These are phyloP conservation scores for Meteorus cinctellus DNA, from an alignment of 2,888 invertebrate genomes.

Conservation along the genomic window DNA sequence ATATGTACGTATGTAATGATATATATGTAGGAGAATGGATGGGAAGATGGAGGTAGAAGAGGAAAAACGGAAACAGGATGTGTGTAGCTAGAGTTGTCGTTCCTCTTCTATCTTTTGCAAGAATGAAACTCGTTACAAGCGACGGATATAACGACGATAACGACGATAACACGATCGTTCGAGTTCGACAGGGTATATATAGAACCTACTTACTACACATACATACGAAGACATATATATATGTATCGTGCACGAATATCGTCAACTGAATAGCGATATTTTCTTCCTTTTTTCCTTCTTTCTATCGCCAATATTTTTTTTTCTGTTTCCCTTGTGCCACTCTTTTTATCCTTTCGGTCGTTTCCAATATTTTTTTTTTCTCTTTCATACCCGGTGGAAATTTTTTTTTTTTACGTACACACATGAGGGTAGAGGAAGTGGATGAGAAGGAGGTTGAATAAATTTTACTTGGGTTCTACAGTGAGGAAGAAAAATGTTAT, in stretches of 20 bases:
- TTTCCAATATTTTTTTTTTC: slow-evolving; percentile 4
- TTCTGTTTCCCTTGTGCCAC: slow-evolving; percentile 11
- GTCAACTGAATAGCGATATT: slow-evolving; percentile 25
- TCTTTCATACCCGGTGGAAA: slow-evolving; percentile 1
- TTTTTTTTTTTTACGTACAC: background rate
- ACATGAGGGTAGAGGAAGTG: slow-evolving; percentile 20
- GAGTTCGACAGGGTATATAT: slow-evolving; percentile 37
- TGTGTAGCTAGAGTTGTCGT: background rate
- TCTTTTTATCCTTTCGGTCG: slow-evolving; percentile 29
- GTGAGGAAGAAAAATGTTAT: slow-evolving; percentile 1
- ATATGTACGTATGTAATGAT: background rate
- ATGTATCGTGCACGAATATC: slow-evolving; percentile 39
- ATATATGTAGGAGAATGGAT: slow-evolving; percentile 27
- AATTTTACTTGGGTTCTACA: slow-evolving; percentile 28
- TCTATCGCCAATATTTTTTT: slow-evolving; percentile 10
- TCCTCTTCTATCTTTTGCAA: slow-evolving; percentile 25
- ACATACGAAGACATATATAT: background rate
- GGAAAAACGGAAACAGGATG: slow-evolving; percentile 30
- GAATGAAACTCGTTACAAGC: slow-evolving; percentile 41
- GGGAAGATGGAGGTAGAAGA: slow-evolving; percentile 20
- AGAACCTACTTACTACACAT: background rate
- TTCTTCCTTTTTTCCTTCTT: slow-evolving; percentile 17
- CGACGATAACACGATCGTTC: slow-evolving; percentile 46
- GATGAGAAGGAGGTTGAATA: slow-evolving; percentile 35
- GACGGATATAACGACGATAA: slow-evolving; percentile 43